Evolutionary conservation across 2,888 invertebrate genomes (phyloP).

Genomic region (Auanema freiburgensis): DNA sequence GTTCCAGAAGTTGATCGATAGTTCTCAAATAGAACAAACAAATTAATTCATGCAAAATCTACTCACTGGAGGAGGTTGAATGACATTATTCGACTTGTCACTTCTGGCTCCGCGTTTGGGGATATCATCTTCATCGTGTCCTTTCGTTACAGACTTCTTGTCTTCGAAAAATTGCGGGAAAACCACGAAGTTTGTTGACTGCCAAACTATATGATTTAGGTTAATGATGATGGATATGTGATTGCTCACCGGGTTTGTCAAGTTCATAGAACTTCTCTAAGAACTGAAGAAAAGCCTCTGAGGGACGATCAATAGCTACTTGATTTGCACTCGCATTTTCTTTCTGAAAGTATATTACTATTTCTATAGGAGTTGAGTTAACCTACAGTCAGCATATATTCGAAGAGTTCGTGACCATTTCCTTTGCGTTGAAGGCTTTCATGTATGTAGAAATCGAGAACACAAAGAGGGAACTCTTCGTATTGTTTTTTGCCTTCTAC

Average conservation of each 20-base stretch:
- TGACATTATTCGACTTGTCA: neutral
- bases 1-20: slow-evolving; percentile 8
- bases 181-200: slow-evolving; percentile 86
- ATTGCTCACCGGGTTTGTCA: slow-evolving; percentile 67
- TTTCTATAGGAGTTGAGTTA: neutral
- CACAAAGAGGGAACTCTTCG: slow-evolving; percentile 75
- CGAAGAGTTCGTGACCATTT: slow-evolving; percentile 81
- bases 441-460: slow-evolving; percentile 89
- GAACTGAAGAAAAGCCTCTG: slow-evolving; percentile 83
- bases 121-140: slow-evolving; percentile 3
- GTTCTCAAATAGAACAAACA: slow-evolving; percentile 1
- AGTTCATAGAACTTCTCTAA: slow-evolving; percentile 80
- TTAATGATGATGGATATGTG: neutral
- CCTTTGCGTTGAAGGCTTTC: slow-evolving; percentile 83
- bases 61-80: neutral
- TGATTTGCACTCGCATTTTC: slow-evolving; percentile 38
- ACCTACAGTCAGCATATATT: slow-evolving; percentile 80
- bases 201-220: slow-evolving; percentile 71
- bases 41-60: neutral
- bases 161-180: slow-evolving; percentile 78
- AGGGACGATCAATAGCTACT: slow-evolving; percentile 89
- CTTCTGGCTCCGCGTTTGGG: slow-evolving; percentile 13
- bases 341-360: slow-evolving; percentile 25
- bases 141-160: slow-evolving; percentile 16
- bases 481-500: slow-evolving; percentile 37